Conservation (phyloP, 2,113 vertebrate genomes). For the Verasper variegatus region DNA sequence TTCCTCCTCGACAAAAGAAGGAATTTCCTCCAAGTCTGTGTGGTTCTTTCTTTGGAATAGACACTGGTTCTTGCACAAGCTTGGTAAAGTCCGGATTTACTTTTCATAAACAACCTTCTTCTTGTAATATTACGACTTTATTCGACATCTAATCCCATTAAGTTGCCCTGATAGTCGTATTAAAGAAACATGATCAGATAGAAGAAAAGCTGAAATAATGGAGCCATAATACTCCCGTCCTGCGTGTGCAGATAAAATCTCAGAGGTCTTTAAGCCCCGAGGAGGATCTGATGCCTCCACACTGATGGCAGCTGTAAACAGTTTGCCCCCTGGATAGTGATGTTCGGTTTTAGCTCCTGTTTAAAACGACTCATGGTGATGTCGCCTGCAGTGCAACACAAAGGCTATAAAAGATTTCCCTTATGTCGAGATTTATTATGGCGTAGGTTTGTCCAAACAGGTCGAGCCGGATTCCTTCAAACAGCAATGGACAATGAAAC, state of each 20-base stretch:
- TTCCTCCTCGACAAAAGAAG: too few species aligned
- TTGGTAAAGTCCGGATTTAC: too few species aligned
- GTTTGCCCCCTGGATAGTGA: not conserved
- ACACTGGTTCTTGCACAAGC: too few species aligned
- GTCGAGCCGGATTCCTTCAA: conserved; percentile 55
- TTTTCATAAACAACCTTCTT: not conserved
- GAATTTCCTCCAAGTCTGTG: too few species aligned
- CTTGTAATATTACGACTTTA: not conserved
- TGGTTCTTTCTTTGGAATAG: too few species aligned
- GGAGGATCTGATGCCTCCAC: not conserved
- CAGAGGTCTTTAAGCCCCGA: not conserved
- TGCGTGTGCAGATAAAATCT: conserved; percentile 1
- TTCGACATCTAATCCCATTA: not conserved
- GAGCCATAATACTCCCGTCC: not conserved
- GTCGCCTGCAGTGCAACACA: not conserved
- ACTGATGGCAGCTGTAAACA: conserved; percentile 10
- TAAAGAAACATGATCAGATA: not conserved
- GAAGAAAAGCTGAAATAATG: not conserved
- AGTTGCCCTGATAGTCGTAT: not conserved
- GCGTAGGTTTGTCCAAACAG: conserved; percentile 45
- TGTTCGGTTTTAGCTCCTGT: not conserved
- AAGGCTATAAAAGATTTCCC: conserved; percentile 25
- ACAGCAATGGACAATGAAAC: conserved; percentile 41
- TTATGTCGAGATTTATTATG: conserved; percentile 22
- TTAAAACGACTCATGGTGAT: not conserved